These are phyloP conservation scores for Eupeodes latifasciatus DNA, from an alignment of 2,888 invertebrate genomes.

Conservation along the genomic window DNA sequence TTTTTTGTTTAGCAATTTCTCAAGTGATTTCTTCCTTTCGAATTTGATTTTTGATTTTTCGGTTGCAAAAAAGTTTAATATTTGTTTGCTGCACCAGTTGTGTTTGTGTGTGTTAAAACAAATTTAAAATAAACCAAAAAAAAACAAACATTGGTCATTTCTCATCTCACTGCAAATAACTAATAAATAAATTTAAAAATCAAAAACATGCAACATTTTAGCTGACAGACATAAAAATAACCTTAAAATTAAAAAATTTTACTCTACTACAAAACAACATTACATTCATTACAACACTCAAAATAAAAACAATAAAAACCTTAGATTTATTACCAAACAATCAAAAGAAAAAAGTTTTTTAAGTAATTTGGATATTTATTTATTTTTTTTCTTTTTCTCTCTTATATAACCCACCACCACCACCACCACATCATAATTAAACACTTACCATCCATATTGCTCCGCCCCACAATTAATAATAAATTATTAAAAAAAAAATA, in stretches of 20 bases:
- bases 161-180: constrained; percentile 55
- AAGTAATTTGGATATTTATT: constrained; percentile 79
- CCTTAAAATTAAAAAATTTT: not conserved
- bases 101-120: constrained; percentile 57
- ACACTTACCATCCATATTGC: constrained; percentile 61
- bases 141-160: constrained; percentile 45
- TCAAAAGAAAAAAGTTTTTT: constrained; percentile 70
- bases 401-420: constrained; percentile 77
- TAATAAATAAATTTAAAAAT: constrained; percentile 2
- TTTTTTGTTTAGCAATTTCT: not conserved
- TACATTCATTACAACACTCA: constrained; percentile 65
- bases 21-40: constrained; percentile 25
- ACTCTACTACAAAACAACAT: not conserved
- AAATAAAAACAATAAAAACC: constrained; percentile 58
- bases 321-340: constrained; percentile 60
- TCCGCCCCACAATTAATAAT: constrained; percentile 49
- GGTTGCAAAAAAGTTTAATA: constrained; percentile 39
- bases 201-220: constrained; percentile 42
- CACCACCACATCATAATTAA: constrained; percentile 71
- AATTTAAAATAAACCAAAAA: not conserved
- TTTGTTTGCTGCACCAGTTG: constrained; percentile 66
- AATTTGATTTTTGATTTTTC: constrained; percentile 29
- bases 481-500: constrained; percentile 8
- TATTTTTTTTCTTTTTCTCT: constrained; percentile 79
- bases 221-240: constrained; percentile 32